phyloP scores from a whole-genome alignment of 2,797 vertebrate genomes.

The Meda fulgida region DNA sequence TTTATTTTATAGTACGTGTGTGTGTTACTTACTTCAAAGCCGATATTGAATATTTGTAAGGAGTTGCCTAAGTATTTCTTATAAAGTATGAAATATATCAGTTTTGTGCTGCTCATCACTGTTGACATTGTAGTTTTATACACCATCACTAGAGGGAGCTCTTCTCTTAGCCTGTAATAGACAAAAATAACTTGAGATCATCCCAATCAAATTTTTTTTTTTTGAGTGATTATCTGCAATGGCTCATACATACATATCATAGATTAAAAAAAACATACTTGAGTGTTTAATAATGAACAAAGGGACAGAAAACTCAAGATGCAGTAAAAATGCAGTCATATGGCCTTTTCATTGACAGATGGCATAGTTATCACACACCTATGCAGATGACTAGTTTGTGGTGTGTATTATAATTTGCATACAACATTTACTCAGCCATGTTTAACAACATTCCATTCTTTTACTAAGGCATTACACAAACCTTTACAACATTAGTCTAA shows the following conservation, averaged over 20 bases:
- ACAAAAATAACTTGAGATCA: not conserved
- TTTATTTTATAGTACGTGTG: not conserved
- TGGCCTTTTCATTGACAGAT: not conserved
- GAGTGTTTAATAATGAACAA: not conserved
- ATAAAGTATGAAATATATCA: not conserved
- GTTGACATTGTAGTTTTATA: constrained; percentile 20
- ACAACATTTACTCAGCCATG: not conserved
- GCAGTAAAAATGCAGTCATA: constrained; percentile 28
- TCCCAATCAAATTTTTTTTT: not conserved
- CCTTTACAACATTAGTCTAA: not conserved
- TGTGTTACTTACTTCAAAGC: not conserved
- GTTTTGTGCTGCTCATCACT: not conserved
- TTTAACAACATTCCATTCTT: constrained; percentile 33
- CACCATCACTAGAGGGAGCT: constrained; percentile 41
- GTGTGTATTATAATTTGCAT: not conserved
- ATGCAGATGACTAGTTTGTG: not conserved
- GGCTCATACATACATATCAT: not conserved
- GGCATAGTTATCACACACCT: constrained; percentile 22
- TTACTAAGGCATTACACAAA: constrained; percentile 6
- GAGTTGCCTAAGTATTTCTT: not conserved
- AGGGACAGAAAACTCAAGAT: not conserved
- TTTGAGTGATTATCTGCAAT: not conserved
- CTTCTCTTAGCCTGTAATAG: not conserved
- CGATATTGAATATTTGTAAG: not conserved
- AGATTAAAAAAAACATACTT: not conserved